Evolutionary conservation across 2,113 vertebrate species (phyloP).

Genomic region (Pachycephala philippinensis): DNA sequence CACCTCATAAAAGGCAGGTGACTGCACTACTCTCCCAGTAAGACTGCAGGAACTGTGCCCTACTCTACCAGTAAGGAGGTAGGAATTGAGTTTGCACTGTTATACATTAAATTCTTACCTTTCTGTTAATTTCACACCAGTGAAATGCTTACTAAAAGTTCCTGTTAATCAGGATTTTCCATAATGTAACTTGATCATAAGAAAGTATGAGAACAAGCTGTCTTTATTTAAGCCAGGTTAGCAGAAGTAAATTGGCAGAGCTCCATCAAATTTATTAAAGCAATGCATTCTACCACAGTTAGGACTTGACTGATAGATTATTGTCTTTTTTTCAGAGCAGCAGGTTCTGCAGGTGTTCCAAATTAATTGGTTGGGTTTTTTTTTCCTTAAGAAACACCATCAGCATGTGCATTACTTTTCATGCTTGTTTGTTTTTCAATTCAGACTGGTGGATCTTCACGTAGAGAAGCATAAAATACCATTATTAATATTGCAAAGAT

Average conservation of each 20-base stretch:
- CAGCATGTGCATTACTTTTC: background rate
- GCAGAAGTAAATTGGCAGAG: background rate
- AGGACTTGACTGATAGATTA: accelerated
- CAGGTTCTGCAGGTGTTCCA: background rate
- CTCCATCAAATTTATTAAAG: background rate
- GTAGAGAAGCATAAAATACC: background rate
- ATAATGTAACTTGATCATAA: background rate
- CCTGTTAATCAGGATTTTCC: background rate
- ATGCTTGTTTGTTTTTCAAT: background rate
- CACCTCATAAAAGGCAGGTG: background rate
- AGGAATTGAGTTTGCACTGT: background rate
- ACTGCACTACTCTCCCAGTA: background rate
- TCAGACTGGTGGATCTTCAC: background rate
- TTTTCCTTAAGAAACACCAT: background rate
- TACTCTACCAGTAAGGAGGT: background rate
- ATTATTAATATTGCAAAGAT: background rate
- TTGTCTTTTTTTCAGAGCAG: background rate
- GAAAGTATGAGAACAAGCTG: background rate
- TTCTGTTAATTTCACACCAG: background rate
- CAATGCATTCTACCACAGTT: background rate
- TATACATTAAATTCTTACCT: background rate
- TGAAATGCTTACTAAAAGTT: background rate
- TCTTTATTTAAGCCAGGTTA: background rate
- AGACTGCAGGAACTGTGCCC: background rate
- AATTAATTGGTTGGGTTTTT: background rate